phyloP scores from a whole-genome alignment of 1,140 invertebrate species.

The Zaprionus nigranus region DNA sequence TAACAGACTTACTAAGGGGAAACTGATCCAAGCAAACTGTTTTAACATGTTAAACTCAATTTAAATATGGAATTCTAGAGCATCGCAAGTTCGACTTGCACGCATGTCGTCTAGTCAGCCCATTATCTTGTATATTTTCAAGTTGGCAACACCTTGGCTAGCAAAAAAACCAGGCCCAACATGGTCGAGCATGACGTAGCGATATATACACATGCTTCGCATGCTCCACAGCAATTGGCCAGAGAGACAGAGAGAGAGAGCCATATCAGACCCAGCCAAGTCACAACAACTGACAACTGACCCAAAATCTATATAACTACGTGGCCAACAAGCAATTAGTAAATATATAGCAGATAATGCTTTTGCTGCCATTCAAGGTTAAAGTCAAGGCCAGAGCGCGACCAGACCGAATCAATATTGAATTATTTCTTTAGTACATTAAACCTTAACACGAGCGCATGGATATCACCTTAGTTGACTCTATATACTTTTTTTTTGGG shows the following conservation, averaged over 20 bases:
- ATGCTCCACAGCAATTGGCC: background rate
- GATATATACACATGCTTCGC: constrained; percentile 44
- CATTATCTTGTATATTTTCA: constrained; percentile 18
- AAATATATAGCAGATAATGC: constrained; percentile 53
- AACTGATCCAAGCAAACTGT: too few relatives aligned
- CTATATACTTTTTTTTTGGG: background rate
- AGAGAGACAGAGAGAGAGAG: background rate
- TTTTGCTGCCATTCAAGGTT: constrained; percentile 55
- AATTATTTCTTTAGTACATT: constrained; percentile 25
- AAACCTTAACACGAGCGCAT: background rate
- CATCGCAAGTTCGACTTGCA: constrained; percentile 9
- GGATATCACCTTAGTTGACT: constrained; percentile 1
- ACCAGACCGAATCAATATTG: constrained; percentile 30
- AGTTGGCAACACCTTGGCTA: constrained; percentile 68
- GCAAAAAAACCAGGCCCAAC: constrained; percentile 38
- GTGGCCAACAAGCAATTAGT: constrained; percentile 44
- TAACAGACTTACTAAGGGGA: too few relatives aligned
- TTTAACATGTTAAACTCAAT: too few relatives aligned
- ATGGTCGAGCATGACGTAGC: constrained; percentile 62
- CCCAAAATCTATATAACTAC: constrained; percentile 32
- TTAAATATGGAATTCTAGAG: constrained; percentile 10
- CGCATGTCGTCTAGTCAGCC: background rate
- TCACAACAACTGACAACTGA: constrained; percentile 27
- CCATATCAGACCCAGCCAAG: background rate
- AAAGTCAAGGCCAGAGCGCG: constrained; percentile 68